Evolutionary conservation across 2,888 invertebrate species (phyloP), one percentile per base, ranked within the genome.

Genomic region (Volucella inanis): DNA sequence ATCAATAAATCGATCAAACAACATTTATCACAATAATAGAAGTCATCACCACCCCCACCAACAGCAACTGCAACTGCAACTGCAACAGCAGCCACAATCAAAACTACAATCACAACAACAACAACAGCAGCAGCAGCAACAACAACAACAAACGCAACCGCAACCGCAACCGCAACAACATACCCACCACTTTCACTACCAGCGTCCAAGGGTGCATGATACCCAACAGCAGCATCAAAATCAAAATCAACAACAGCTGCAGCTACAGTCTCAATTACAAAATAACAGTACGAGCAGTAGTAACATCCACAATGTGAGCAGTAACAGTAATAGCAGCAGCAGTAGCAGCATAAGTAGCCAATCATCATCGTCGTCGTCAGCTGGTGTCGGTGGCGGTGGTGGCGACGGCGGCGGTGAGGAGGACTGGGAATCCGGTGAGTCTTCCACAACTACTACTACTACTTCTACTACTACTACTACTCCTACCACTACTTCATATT

Each of bases 401-500:
- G 87, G 79, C 85, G 87, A 76, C 77, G 87, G 87, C 81, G 90
- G 89, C 82, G 89, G 90, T 86, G 91, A 91, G 86, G 92, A 91
- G 89, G 92, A 91, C 89, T 92, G 92, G 92, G 92, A 92, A 91
- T 92, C 92, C 89, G 92, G 92, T 92, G 91, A 92, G 92, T 92
- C 89, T 87, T 88, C 87, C 87, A 88, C 76, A 87, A 88, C 86
- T 88, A 88, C 75, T 82, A 67, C 71, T 78, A 82, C 83, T 76
- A 54, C 79, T 84, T 64, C 85, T 88, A 88, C 88, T 88, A 87
- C 87, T 87, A 86, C 87, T 87, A 88, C 87, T 82, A 85, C 87
- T 77, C 87, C 80, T 87, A 88, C 87, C 87, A 87, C 86, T 85
- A 81, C 81, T 86, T 86, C 86, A 86, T 70, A 78, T 78, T 74